Percentiles rank a stretch among this genome's conserved stretches.
These are phyloP conservation scores for Periplaneta americana DNA, from an alignment of 1,140 invertebrate species.

Conservation along the genomic window DNA sequence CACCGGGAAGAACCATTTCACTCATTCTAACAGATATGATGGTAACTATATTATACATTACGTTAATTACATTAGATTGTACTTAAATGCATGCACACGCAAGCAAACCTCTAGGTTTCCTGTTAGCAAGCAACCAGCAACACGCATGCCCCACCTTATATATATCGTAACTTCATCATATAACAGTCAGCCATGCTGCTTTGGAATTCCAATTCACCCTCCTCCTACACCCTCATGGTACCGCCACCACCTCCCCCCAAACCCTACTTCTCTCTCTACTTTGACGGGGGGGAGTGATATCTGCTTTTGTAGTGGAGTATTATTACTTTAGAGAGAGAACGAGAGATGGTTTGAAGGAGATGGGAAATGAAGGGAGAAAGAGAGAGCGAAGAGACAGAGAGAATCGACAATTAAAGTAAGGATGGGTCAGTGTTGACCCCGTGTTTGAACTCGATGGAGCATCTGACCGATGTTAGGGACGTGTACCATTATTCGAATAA, in stretches of 20 bases:
- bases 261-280: neutral
- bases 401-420: neutral
- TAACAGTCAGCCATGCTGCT: neutral
- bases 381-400: neutral
- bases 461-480: neutral
- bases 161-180: neutral
- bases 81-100: neutral
- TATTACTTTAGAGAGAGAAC: slow-evolving; percentile 10
- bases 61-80: neutral
- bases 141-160: neutral
- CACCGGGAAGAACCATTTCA: neutral
- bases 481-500: neutral
- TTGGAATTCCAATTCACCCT: slow-evolving; percentile 1
- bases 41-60: neutral
- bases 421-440: neutral
- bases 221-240: neutral
- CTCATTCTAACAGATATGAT: neutral
- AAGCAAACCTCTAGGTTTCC: neutral
- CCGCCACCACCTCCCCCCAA: neutral
- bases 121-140: neutral
- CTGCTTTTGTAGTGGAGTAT: slow-evolving; percentile 9
- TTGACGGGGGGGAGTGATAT: slow-evolving; percentile 7
- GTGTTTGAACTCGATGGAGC: neutral
- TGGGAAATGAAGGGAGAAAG: neutral
- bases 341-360: neutral